Base-by-base conservation (phyloP, 2,888 invertebrate genomes). In the Tuta absoluta region DNA sequence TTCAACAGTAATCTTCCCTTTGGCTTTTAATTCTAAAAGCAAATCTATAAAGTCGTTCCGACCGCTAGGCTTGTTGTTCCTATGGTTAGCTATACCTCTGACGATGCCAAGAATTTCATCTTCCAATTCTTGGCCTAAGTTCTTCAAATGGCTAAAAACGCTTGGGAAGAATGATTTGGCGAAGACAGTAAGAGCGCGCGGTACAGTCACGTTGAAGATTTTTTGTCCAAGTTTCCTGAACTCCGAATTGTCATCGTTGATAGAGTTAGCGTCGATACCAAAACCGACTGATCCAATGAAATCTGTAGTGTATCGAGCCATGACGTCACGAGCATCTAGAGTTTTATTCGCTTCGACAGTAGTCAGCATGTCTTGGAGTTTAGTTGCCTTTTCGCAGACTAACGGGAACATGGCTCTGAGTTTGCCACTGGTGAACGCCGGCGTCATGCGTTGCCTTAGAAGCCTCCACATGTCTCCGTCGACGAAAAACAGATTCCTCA, bases 391-490 rank as follows among this genome's bases (percentile, higher is more conserved):
- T 41, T 76, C 73, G 7, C 71, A 65, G 0, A 81, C 74, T 12
- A 80, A 59, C 5, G 80, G 77, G 58, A 77, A 79, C 80, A 80
- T 80, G 0, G 75, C 76, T 63, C 77, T 78, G 0, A 80, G 65
- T 37, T 75, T 75, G 0, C 74, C 76, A 8, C 75, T 74, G 0
- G 76, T 74, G 49, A 80, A 81, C 0, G 72, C 75, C 0, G 78
- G 73, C 4, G 78, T 78, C 63, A 81, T 65, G 1, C 78, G 70
- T 58, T 78, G 76, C 14, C 82, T 69, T 28, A 79, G 66, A 4
- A 80, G 58, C 57, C 75, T 76, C 82, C 82, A 82, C 2, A 75
- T 33, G 58, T 81, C 81, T 0, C 81, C 81, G 4, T 81, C 81
- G 4, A 68, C 72, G 0, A 73, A 69, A 56, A 81, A 79, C 0